phyloP scores from a whole-genome alignment of 1,140 invertebrate species.

The Drosophila oshimai region DNA sequence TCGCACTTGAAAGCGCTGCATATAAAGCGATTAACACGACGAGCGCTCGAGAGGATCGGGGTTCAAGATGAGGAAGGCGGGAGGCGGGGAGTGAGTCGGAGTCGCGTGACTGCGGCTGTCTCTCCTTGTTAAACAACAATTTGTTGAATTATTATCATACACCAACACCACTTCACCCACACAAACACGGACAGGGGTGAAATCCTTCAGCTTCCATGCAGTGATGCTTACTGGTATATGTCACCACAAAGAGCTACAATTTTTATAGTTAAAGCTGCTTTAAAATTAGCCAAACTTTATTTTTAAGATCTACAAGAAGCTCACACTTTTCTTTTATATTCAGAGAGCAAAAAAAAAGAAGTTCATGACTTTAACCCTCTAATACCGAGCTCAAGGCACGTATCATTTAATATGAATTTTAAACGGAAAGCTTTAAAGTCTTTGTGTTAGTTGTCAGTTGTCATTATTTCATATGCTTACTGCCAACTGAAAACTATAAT shows the following conservation, averaged over 20 bases:
- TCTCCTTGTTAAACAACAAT: conserved; percentile 77
- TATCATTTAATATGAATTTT: no score
- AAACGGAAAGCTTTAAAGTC: no score
- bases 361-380: no score
- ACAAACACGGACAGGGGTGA: neutral
- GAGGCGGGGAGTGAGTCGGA: neutral
- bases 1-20: conserved; percentile 48
- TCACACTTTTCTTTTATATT: neutral
- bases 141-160: conserved; percentile 79
- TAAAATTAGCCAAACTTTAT: neutral
- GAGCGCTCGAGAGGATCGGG: conserved; percentile 39
- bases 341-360: no score
- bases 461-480: no score
- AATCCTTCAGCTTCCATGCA: conserved; percentile 41
- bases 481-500: no score
- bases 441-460: no score
- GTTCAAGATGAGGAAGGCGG: neutral
- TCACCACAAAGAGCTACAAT: neutral
- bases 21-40: conserved; percentile 77
- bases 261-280: neutral
- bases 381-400: no score
- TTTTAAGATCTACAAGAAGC: neutral
- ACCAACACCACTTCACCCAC: conserved; percentile 12
- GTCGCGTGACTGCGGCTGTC: conserved; percentile 68
- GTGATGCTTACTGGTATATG: conserved; percentile 3